phyloP scores from a whole-genome alignment of 2,888 invertebrate species.

The Tricholauxania praeusta region DNA sequence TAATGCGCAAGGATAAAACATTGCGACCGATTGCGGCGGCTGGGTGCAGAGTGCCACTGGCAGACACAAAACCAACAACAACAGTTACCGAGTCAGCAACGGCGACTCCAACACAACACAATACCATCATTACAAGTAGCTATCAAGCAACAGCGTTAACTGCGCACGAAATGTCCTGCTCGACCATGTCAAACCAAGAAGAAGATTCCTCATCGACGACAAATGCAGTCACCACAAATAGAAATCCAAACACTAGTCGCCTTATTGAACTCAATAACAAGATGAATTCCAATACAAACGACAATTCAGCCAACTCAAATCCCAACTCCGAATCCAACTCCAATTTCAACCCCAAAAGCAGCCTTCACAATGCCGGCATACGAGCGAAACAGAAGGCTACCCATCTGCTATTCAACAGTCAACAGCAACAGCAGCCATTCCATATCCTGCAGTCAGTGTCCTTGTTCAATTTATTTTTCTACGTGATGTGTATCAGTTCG shows the following conservation, averaged over 20 bases:
- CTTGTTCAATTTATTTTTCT: conserved; percentile 64
- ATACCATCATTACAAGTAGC: conserved; percentile 16
- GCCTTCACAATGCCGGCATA: conserved; percentile 14
- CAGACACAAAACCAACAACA: conserved; percentile 29
- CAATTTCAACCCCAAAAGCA: conserved; percentile 27
- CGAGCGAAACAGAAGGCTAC: conserved; percentile 5
- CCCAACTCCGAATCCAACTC: conserved; percentile 45
- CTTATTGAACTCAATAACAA: conserved; percentile 47
- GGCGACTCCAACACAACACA: conserved; percentile 32
- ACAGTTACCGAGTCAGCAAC: conserved; percentile 20
- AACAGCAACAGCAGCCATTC: conserved; percentile 37
- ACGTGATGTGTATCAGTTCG: conserved; percentile 66
- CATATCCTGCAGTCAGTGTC: conserved; percentile 52
- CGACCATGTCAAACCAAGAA: conserved; percentile 21
- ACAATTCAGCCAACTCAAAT: conserved; percentile 27
- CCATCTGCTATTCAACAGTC: conserved; percentile 33
- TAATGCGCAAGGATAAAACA: conserved; percentile 60
- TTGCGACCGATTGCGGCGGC: conserved; percentile 54
- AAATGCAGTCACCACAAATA: conserved; percentile 44
- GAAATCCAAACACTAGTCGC: conserved; percentile 46
- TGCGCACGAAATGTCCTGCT: not conserved
- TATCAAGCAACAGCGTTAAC: conserved; percentile 27
- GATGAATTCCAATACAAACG: conserved; percentile 8
- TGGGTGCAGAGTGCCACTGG: conserved; percentile 42
- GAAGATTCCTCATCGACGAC: conserved; percentile 40